phyloP scores from a whole-genome alignment of 1,140 invertebrate species.

The Papilio polyxenes region DNA sequence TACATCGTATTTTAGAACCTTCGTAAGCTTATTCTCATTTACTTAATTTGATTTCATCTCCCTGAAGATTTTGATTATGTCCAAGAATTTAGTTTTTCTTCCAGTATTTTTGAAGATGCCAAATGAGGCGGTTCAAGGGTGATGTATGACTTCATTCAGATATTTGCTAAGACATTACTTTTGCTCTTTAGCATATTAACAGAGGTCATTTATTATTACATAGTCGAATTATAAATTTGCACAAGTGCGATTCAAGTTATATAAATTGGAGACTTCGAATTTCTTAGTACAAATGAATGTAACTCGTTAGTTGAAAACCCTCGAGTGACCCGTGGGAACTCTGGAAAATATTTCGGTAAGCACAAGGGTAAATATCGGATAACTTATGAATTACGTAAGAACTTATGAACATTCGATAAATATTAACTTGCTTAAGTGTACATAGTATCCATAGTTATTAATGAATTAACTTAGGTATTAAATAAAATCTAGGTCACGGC shows the following conservation, averaged over 20 bases:
- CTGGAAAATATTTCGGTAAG: slow-evolving; percentile 20
- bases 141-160: too few species aligned
- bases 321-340: slow-evolving; percentile 12
- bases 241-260: neutral
- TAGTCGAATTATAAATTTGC: neutral
- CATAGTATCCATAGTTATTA: neutral
- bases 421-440: neutral
- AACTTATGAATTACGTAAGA: slow-evolving; percentile 39
- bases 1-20: neutral
- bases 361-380: slow-evolving; percentile 36
- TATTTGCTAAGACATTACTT: neutral
- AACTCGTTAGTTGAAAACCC: slow-evolving; percentile 36
- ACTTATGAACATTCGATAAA: slow-evolving; percentile 17
- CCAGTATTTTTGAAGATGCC: neutral
- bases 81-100: neutral
- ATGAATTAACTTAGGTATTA: neutral
- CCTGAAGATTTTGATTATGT: neutral
- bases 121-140: neutral
- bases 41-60: neutral
- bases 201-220: neutral
- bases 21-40: neutral
- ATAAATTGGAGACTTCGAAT: slow-evolving; percentile 9
- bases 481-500: slow-evolving; percentile 29
- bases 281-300: slow-evolving; percentile 31
- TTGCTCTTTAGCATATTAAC: neutral